phyloP scores from a whole-genome alignment of 2,888 invertebrate species.

The Sminthurides aquaticus region DNA sequence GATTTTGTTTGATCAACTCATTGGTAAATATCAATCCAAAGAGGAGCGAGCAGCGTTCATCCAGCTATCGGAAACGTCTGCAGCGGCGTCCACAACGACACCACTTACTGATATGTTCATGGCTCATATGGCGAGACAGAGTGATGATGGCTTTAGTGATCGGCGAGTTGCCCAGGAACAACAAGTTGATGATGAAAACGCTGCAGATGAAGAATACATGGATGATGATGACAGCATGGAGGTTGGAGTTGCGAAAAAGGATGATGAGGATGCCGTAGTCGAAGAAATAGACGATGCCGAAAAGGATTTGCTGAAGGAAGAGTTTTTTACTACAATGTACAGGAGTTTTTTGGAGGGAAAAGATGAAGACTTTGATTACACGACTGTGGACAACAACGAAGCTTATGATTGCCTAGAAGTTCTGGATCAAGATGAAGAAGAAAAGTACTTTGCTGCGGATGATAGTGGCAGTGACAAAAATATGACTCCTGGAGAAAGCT shows the following conservation, averaged over 20 bases:
- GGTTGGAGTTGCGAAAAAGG: slow-evolving; percentile 29
- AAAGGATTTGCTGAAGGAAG: slow-evolving; percentile 60
- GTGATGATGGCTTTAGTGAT: slow-evolving; percentile 42
- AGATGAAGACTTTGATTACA: slow-evolving; percentile 76
- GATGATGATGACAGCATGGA: slow-evolving; percentile 45
- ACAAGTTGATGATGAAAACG: slow-evolving; percentile 57
- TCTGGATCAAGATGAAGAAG: slow-evolving; percentile 72
- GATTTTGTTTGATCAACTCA: slow-evolving; percentile 75
- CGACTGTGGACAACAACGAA: slow-evolving; percentile 68
- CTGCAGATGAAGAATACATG: slow-evolving; percentile 46
- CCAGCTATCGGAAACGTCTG: slow-evolving; percentile 35
- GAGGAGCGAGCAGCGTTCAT: slow-evolving; percentile 57
- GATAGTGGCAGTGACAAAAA: slow-evolving; percentile 34
- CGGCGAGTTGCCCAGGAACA: slow-evolving; percentile 49
- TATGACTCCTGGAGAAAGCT: no score
- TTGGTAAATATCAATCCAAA: slow-evolving; percentile 75
- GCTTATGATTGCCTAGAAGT: slow-evolving; percentile 69
- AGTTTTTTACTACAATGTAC: slow-evolving; percentile 78
- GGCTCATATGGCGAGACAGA: slow-evolving; percentile 61
- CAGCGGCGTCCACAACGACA: slow-evolving; percentile 22
- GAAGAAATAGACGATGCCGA: slow-evolving; percentile 47
- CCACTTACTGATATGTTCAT: slow-evolving; percentile 56
- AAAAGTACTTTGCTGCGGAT: slow-evolving; percentile 76
- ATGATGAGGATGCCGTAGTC: slow-evolving; percentile 44
- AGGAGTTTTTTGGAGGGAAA: slow-evolving; percentile 73